These are phyloP conservation scores for Phalangium opilio DNA, from an alignment of 2,888 invertebrate species.

Conservation along the genomic window DNA sequence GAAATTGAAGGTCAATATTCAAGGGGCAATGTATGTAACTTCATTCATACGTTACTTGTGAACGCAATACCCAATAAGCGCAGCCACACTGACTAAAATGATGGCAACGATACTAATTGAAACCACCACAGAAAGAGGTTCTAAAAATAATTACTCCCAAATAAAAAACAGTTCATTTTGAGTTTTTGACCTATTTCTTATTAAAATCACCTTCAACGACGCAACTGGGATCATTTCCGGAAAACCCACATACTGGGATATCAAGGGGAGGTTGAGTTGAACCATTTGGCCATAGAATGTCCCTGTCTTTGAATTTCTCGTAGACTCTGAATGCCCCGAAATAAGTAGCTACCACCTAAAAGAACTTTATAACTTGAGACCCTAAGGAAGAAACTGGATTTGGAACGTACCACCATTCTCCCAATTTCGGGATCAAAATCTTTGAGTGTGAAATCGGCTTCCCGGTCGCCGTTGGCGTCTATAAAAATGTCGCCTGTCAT, in stretches of 20 bases:
- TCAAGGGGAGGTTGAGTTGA: slow-evolving; percentile 42
- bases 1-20: no score
- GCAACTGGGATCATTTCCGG: slow-evolving; percentile 59
- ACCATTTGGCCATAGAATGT: slow-evolving; percentile 17
- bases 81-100: no score
- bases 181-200: no score
- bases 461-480: background rate
- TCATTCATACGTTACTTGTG: no score
- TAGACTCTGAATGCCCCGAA: slow-evolving; percentile 12
- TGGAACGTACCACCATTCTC: background rate
- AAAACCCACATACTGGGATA: slow-evolving; percentile 61
- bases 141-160: no score
- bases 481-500: background rate
- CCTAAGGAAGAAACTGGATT: background rate
- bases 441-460: background rate
- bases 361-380: background rate
- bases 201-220: slow-evolving; percentile 6
- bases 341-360: slow-evolving; percentile 15
- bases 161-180: no score
- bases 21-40: no score
- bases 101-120: no score
- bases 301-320: slow-evolving; percentile 10
- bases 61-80: no score
- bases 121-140: no score
- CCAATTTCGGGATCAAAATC: slow-evolving; percentile 1